These are phyloP conservation scores for Gnathonemus echidnorhynchus DNA, from an alignment of 2,113 vertebrate genomes.

Conservation along the genomic window DNA sequence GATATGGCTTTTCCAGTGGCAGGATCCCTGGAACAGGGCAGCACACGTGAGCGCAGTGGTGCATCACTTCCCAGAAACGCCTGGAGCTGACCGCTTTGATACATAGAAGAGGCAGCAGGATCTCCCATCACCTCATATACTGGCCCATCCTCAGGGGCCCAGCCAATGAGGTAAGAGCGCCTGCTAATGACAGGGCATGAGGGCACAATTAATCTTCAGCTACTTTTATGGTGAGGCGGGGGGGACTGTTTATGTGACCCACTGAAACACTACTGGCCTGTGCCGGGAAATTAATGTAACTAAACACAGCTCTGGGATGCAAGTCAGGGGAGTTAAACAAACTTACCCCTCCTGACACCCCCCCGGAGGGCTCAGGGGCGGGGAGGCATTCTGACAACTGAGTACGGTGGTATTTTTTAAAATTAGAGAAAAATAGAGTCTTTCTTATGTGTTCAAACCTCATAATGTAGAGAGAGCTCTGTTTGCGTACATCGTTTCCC, in stretches of 20 bases:
- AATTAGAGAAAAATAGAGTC: neutral
- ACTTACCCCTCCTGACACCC: neutral
- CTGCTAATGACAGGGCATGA: conserved; percentile 1
- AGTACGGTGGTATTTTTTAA: neutral
- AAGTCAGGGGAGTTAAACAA: neutral
- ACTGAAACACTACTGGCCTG: neutral
- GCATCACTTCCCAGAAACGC: neutral
- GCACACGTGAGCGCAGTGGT: neutral
- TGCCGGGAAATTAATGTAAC: neutral
- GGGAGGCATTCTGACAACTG: neutral
- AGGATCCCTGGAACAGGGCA: neutral
- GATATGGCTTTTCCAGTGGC: neutral
- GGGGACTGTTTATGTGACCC: neutral
- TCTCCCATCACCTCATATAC: neutral
- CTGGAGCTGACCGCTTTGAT: neutral
- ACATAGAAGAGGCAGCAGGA: neutral
- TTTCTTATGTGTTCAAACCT: neutral
- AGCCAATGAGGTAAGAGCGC: neutral
- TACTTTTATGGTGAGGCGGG: neutral
- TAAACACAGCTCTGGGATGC: neutral
- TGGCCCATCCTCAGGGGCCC: neutral
- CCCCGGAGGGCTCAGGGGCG: neutral
- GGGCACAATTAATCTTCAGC: neutral
- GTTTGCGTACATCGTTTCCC: neutral
- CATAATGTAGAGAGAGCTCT: neutral